A percentile compares a stretch with the other conserved stretches of the same genome.
Evolutionary conservation across 2,797 vertebrate species (phyloP).

Genomic region (Gambusia yucatana): DNA sequence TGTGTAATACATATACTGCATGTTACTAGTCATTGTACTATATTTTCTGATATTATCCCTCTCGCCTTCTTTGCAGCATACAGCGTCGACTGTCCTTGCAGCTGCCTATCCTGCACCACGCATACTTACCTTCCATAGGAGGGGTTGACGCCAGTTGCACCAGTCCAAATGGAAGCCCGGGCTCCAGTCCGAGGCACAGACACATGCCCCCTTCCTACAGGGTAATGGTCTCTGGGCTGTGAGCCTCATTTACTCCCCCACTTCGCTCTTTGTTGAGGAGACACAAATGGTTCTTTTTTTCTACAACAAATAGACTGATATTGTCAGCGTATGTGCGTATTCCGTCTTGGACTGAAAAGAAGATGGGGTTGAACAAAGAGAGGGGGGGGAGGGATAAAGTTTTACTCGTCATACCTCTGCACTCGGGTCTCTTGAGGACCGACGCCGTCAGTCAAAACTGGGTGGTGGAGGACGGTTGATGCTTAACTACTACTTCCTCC

Average conservation of each 20-base stretch:
- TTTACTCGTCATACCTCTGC: conserved; percentile 62
- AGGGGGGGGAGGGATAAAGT: conserved; percentile 43
- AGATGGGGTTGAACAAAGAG: conserved; percentile 61
- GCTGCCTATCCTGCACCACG: conserved; percentile 97
- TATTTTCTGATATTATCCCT: conserved; percentile 8
- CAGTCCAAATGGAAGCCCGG: conserved; percentile 94
- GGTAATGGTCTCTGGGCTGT: conserved; percentile 99
- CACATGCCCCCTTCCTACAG: conserved; percentile 98
- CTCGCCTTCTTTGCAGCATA: conserved; percentile 84
- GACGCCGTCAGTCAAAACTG: conserved; percentile 65
- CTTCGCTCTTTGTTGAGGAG: conserved; percentile 69
- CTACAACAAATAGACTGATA: conserved; percentile 80
- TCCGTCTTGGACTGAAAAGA: conserved; percentile 81
- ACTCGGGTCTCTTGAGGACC: conserved; percentile 65
- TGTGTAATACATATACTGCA: background rate
- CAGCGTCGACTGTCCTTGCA: conserved; percentile 98
- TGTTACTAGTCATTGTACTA: background rate
- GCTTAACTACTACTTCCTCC: conserved; percentile 66
- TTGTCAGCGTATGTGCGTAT: conserved; percentile 81
- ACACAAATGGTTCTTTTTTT: conserved; percentile 73
- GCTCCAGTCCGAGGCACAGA: conserved; percentile 97
- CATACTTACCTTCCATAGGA: conserved; percentile 98
- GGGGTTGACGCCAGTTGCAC: conserved; percentile 98
- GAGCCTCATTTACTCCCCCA: conserved; percentile 72
- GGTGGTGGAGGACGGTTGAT: conserved; percentile 63